Evolutionary conservation across 2,888 invertebrate species (phyloP), one percentile per base, ranked within the genome.

Genomic region (Eristalis tenax): DNA sequence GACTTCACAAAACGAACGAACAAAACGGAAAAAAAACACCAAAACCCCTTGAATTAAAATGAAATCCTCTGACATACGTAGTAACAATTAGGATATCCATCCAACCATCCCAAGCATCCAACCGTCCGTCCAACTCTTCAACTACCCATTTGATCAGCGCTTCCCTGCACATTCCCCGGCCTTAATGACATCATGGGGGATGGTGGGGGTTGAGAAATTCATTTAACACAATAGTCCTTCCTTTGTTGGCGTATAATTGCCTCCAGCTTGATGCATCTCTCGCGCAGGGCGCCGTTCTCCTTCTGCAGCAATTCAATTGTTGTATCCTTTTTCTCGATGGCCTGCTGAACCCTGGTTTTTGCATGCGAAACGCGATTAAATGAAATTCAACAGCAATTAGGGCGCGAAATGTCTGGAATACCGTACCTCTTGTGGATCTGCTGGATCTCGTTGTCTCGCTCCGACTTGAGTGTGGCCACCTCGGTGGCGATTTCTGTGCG

Each of bases 261-360:
- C 91, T 97, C 97, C 81, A 97, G 92, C 87, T 97, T 95, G 0
- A 95, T 94, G 89, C 96, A 96, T 91, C 96, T 96, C 91, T 96
- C 96, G 89, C 96, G 94, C 66, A 96, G 93, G 50, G 95, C 95
- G 71, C 95, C 94, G 22, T 96, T 94, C 90, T 97, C 96, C 68
- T 96, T 94, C 65, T 95, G 95, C 40, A 97, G 93, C 82, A 96
- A 95, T 86, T 95, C 95, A 71, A 97, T 94, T 8, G 96, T 95
- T 4, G 96, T 95, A 91, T 97, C 97, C 91, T 97, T 97, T 83
- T 96, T 95, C 0, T 96, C 95, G 23, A 97, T 95, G 0, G 97
- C 96, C 81, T 96, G 95, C 92, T 97, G 97, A 18, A 97, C 96
- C 90, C 97, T 97, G 90, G 0, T 4, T 11, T 68, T 43, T 18